Evolutionary conservation across 1,140 invertebrate species (phyloP).

Genomic region (Drosophila mojavensis): DNA sequence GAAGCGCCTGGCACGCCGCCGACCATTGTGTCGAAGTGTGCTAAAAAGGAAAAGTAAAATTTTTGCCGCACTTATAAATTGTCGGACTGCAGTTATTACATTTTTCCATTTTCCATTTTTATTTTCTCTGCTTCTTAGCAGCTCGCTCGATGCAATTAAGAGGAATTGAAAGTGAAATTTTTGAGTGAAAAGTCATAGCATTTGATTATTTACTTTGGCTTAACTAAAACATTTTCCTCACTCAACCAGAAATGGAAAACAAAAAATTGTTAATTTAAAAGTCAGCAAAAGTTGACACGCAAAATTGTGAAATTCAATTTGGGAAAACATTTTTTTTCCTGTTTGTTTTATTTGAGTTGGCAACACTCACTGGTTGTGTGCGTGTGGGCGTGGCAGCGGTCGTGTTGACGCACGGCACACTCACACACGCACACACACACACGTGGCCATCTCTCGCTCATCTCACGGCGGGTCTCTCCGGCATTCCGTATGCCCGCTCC

Average conservation of each 20-base stretch:
- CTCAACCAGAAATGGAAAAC: not conserved
- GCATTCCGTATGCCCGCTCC: conserved; percentile 31
- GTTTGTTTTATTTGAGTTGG: conserved; percentile 28
- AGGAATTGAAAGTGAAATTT: conserved; percentile 71
- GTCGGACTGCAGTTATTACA: conserved; percentile 46
- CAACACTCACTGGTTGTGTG: not conserved
- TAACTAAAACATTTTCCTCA: conserved; percentile 19
- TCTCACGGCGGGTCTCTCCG: conserved; percentile 29
- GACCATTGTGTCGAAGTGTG: conserved; percentile 72
- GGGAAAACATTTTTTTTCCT: conserved; percentile 26
- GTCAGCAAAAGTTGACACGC: conserved; percentile 68
- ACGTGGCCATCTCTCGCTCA: not conserved
- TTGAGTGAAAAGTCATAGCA: conserved; percentile 14
- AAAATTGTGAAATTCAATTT: conserved; percentile 75
- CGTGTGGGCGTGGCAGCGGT: conserved; percentile 8
- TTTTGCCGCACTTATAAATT: conserved; percentile 66
- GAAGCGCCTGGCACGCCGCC: conserved; percentile 39
- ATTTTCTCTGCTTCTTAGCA: not conserved
- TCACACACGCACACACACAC: conserved; percentile 1
- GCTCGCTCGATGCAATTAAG: conserved; percentile 58
- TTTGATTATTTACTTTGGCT: conserved; percentile 14
- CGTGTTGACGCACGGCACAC: conserved; percentile 28
- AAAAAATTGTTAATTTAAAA: conserved; percentile 29
- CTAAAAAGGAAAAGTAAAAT: conserved; percentile 75
- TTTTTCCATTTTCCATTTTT: conserved; percentile 7